Evolutionary conservation across 2,113 vertebrate species (phyloP), one percentile per base, ranked within the genome.

Genomic region (Pica pica): DNA sequence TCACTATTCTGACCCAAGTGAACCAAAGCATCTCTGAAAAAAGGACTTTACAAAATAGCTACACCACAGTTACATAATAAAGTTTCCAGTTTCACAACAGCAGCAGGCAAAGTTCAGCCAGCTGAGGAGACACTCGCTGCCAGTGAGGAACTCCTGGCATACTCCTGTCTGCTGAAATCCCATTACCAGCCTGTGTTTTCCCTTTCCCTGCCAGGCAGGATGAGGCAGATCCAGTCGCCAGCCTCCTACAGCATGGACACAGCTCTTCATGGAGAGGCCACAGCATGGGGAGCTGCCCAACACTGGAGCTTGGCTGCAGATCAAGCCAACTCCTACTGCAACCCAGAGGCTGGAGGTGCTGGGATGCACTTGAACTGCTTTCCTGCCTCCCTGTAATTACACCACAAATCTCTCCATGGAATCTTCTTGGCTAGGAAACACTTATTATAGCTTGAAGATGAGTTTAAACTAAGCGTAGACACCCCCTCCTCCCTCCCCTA

Each of bases 401-500:
- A 79, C 28, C 61, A 93, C 77, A 49, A 39, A 56, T 31, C 81
- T 52, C 56, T 55, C 73, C 2, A 4, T 9, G 53, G 30, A 59
- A 84, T 46, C 59, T 56, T 75, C 88, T 23, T 67, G 55, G 76
- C 53, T 30, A 60, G 71, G 35, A 75, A 90, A 49, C 64, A 24
- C 30, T 69, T 52, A 83, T 81, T 88, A 68, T 50, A 90, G 83
- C 89, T 90, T 49, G 55, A 87, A 89, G 85, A 92, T 68, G 76
- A 46, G 42, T 70, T 84, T 93, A 90, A 90, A 53, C 79, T 85
- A 91, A 95, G 69, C 49, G 91, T 18, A 94, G 90, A 76, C 78
- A 87, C 14, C 10, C 16, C 3, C 33, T 70, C 42, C n/a, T 30
- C 44, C 59, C 49, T 19, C 17, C 47, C 24, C 7, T 18, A 70